Evolutionary conservation across 64 coral and sea anemone species (phyloP), one percentile per base, ranked within the genome.

Genomic region (Pocillopora damicornis): DNA sequence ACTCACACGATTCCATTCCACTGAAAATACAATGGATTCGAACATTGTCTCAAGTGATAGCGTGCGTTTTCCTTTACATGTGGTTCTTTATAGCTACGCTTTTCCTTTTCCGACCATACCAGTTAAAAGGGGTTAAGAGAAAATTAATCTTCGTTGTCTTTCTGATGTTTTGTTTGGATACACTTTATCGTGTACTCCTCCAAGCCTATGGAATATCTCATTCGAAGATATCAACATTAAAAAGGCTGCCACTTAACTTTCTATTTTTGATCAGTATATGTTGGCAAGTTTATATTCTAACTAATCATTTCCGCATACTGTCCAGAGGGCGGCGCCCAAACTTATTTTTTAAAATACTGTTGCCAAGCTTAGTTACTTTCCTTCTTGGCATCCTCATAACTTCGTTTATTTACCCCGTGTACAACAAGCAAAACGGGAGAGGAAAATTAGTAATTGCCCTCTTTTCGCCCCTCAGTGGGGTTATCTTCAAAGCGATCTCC

Each of bases 201-300:
- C 75, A 76, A 76, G 75, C 15, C 75, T 30, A 45, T 76, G 75
- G 75, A 45, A 76, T 76, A 51, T 76, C 75, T 18, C 75, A 45
- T 51, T 76, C 75, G 2, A 42, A 42, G 16, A 38, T 51, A 17
- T 17, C 75, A 2, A 57, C 34, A 16, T 13, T 51, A 17, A 35
- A 45, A 51, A 76, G 20, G 15, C 38, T 76, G 38, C 75, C 75
- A 5, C 34, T 76, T 30, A 76, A 76, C 20, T 11, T 76, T 38
- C 17, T 51, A 14, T 76, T 76, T 57, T 35, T 45, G 7, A 45
- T 16, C 1, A 76, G 75, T 51, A 16, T 76, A 42, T 45, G 30
- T 30, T 30, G 30, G 30, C 30, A 30, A 30, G 30, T 30, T 30
- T 30, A 30, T 30, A 0, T 30, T 51, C 10, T 76, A 51, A 42